These are phyloP conservation scores for Epinephelus malabaricus DNA, from an alignment of 2,797 vertebrate species.

Conservation along the genomic window DNA sequence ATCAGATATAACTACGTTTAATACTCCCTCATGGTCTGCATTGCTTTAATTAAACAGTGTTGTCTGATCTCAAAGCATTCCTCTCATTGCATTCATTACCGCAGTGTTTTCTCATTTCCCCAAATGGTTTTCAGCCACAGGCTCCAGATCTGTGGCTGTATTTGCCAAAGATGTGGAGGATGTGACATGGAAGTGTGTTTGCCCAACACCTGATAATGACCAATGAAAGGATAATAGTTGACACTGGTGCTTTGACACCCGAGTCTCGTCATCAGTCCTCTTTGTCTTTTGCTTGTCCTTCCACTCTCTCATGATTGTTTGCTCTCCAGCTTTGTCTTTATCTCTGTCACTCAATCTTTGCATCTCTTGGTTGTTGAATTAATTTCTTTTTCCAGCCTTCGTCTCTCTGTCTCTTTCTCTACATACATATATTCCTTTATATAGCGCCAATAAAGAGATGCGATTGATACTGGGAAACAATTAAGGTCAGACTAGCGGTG, in stretches of 20 bases:
- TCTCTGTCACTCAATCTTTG: constrained; percentile 15
- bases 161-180: constrained; percentile 35
- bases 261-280: constrained; percentile 16
- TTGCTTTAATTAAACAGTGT: constrained; percentile 71
- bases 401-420: neutral
- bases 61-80: constrained; percentile 51
- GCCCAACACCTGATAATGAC: constrained; percentile 19
- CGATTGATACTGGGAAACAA: constrained; percentile 64
- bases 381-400: neutral
- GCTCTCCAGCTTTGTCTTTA: constrained; percentile 3
- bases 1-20: constrained; percentile 52
- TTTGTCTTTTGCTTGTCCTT: constrained; percentile 15
- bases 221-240: constrained; percentile 42
- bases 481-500: constrained; percentile 50
- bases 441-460: constrained; percentile 29
- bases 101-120: constrained; percentile 66
- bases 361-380: neutral
- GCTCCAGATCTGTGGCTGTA: constrained; percentile 35
- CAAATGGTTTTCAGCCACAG: constrained; percentile 46
- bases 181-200: constrained; percentile 51
- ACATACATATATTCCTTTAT: constrained; percentile 17
- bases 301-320: constrained; percentile 17
- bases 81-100: constrained; percentile 66
- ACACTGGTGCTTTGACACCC: constrained; percentile 29
- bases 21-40: constrained; percentile 45